Percentiles rank a stretch among this genome's conserved stretches.
phyloP scores from a whole-genome alignment of 2,888 invertebrate genomes.

The Epicampocera succincta region DNA sequence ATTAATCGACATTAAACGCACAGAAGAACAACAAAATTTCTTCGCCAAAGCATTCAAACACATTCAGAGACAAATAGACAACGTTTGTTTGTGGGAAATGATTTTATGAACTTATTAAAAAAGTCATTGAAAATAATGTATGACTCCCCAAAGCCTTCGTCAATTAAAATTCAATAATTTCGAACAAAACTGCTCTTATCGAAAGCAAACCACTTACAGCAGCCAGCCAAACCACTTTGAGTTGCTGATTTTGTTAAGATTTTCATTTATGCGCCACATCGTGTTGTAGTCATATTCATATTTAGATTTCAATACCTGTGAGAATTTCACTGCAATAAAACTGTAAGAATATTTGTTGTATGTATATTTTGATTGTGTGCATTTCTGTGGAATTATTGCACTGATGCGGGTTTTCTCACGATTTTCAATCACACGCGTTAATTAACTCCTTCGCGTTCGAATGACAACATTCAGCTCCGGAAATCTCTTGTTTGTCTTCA shows the following conservation, averaged over 20 bases:
- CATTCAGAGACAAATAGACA: background rate
- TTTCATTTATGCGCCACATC: conserved; percentile 1
- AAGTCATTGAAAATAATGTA: conserved; percentile 56
- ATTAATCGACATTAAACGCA: background rate
- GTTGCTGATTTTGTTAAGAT: background rate
- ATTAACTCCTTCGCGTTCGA: conserved; percentile 72
- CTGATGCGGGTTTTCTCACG: conserved; percentile 73
- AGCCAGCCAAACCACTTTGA: background rate
- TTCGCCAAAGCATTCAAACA: conserved; percentile 3
- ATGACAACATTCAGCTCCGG: conserved; percentile 70
- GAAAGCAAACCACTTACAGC: conserved; percentile 28
- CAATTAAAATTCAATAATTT: conserved; percentile 57
- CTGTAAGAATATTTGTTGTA: background rate
- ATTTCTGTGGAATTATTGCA: background rate
- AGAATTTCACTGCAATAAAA: conserved; percentile 30
- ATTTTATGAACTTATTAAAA: conserved; percentile 65
- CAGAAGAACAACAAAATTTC: background rate
- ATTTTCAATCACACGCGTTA: conserved; percentile 73
- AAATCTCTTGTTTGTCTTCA: conserved; percentile 75
- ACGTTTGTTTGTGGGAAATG: conserved; percentile 56
- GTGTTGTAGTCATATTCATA: conserved; percentile 17
- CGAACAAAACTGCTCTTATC: conserved; percentile 53
- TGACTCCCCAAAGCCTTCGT: background rate
- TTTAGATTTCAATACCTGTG: conserved; percentile 58
- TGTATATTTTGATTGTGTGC: background rate